Base-by-base conservation (phyloP, 1,140 invertebrate species). In the Musca vetustissima region DNA sequence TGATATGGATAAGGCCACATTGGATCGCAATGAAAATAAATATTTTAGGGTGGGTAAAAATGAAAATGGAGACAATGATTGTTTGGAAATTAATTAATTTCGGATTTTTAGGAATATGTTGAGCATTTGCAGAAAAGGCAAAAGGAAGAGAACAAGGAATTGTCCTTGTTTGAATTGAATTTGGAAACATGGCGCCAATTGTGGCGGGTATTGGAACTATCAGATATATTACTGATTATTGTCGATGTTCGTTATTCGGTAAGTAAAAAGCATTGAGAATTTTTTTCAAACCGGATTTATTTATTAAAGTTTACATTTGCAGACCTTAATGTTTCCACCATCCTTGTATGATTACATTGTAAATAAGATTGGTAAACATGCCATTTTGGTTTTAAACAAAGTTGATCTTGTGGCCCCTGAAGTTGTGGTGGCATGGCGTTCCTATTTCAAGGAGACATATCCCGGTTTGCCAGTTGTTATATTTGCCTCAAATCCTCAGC, bases 161-260 rank as follows among this genome's bases (percentile, higher is more conserved):
- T 84, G 67, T 83, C 78, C 0, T 86, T 82, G 72, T 95, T 95
- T 83, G 95, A 97, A 81, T 78, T 96, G 36, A 97, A 97, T 84
- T 82, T 97, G 71, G 95, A 97, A 84, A 96, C 94, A 0, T 97
- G 95, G 95, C 81, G 95, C 22, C 95, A 97, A 76, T 80, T 97
- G 48, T 97, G 95, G 95, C 85, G 95, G 69, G 94, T 97, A 1
- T 77, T 95, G 11, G 95, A 97, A 83, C 95, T 96, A 87, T 93
- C 92, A 8, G 95, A 97, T 74, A 86, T 97, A 66, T 74, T 97
- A 1, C 84, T 97, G 1, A 85, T 95, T 11, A 92, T 97, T 72
- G 90, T 93, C 0, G 94, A 97, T 76, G 90, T 95, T 43, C 85
- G 95, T 73, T 94, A 89, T 84, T 88, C 93, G 7, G 92, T 93